Evolutionary conservation across 2,113 vertebrate genomes (phyloP), one percentile per base, ranked within the genome.

Genomic region (Delphinapterus leucas): DNA sequence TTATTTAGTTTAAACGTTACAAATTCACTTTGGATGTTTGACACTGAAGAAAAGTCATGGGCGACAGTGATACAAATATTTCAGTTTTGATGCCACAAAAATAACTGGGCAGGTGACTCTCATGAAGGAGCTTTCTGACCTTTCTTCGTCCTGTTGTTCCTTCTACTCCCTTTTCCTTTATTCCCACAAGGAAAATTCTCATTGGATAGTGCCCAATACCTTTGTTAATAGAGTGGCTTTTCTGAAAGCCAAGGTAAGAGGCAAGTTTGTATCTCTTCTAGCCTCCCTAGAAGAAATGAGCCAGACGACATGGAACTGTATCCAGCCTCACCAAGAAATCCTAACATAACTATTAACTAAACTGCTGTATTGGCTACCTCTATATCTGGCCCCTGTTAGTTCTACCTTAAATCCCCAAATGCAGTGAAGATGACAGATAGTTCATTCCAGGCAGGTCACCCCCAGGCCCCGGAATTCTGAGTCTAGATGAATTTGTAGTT

Each of bases 1-100:
- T 98, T 97, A 97, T 97, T 97, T 83, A 23, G 41, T 76, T 89
- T 87, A 73, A 96, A 93, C 55, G 77, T 88, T 28, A 95, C 95
- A 94, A 77, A 92, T 81, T 74, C 63, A 90, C 80, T 89, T 58
- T 33, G 28, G 81, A 71, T n/a, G 44, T 96, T 11, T 47, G 77
- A 89, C 23, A 81, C 21, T 9, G n/a, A 31, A 61, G 23, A 71
- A 63, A 33, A 60, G 11, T 25, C 63, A 83, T 4, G 28, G 60
- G 89, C 79, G 53, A 95, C 49, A 88, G 84, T 25, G 73, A 89
- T 20, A 70, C 8, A 79, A 53, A 85, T 79, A 65, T 55, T 84
- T 97, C 58, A 6, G 55, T 49, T 89, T 55, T 25, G 89, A 81
- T 67, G 89, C 74, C 91, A 90, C 84, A 49, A 33, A 55, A 77